Conservation (phyloP, 2,113 vertebrate genomes). For the Arizona elegans region DNA sequence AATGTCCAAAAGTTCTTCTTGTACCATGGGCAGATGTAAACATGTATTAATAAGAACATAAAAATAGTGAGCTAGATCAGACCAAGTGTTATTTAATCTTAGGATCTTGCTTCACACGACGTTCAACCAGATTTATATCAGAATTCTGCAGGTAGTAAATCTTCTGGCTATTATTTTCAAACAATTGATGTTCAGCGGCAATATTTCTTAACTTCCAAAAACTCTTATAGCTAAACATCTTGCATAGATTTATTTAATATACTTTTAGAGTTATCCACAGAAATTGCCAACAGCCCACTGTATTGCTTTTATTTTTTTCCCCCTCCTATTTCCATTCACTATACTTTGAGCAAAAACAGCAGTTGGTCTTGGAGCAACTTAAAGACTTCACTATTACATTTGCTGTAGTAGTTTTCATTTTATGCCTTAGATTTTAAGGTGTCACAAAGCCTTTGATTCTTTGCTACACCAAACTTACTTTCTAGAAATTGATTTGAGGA, state of each 20-base stretch:
- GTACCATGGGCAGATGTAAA: not conserved
- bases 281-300: too few species aligned
- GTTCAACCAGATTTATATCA: not conserved
- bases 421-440: not conserved
- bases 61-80: not conserved
- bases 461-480: not conserved
- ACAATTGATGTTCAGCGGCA: not conserved
- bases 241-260: not conserved
- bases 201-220: not conserved
- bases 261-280: not conserved
- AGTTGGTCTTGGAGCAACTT: not conserved
- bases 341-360: not conserved
- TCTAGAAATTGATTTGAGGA: not conserved
- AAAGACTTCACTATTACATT: not conserved
- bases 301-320: not conserved
- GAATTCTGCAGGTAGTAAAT: not conserved
- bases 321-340: not conserved
- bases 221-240: not conserved
- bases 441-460: not conserved
- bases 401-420: not conserved
- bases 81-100: not conserved
- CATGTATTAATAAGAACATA: not conserved
- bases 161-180: not conserved
- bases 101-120: not conserved
- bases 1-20: not conserved